phyloP scores from a whole-genome alignment of 2,113 vertebrate species.

The Amphiprion percula region DNA sequence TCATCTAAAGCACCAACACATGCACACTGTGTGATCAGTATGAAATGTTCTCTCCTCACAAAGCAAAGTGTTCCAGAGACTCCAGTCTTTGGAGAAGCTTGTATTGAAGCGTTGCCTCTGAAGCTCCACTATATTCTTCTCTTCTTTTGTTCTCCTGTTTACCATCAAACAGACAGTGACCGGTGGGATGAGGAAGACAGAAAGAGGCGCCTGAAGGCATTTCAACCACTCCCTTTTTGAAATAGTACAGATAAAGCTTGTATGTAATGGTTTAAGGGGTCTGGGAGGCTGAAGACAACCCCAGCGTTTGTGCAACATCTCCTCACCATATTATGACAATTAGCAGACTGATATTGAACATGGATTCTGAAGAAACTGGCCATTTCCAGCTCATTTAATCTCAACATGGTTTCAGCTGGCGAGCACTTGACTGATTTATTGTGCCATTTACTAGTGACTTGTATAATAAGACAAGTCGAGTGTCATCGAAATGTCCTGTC shows the following conservation, averaged over 20 bases:
- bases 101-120: conserved; percentile 38
- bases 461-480: conserved; percentile 22
- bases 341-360: background rate
- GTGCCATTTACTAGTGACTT: background rate
- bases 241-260: conserved; percentile 23
- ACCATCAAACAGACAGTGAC: conserved; percentile 58
- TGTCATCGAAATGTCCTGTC: conserved; percentile 16
- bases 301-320: background rate
- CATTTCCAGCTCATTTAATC: conserved; percentile 22
- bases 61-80: conserved; percentile 34
- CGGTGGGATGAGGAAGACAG: conserved; percentile 25
- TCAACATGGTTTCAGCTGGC: background rate
- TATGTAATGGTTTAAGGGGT: conserved; percentile 24
- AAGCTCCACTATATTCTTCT: conserved; percentile 32
- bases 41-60: conserved; percentile 1
- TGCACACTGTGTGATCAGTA: conserved; percentile 31
- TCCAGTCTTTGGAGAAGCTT: conserved; percentile 17
- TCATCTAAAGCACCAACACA: background rate
- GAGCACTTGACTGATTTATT: background rate
- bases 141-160: conserved; percentile 53
- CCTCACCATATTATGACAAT: conserved; percentile 7
- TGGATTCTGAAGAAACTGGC: background rate
- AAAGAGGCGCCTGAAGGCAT: conserved; percentile 45
- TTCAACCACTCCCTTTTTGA: conserved; percentile 41
- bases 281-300: conserved; percentile 8